Base-by-base conservation (phyloP, 1,140 invertebrate species). In the Philotrypesis tridentata region DNA sequence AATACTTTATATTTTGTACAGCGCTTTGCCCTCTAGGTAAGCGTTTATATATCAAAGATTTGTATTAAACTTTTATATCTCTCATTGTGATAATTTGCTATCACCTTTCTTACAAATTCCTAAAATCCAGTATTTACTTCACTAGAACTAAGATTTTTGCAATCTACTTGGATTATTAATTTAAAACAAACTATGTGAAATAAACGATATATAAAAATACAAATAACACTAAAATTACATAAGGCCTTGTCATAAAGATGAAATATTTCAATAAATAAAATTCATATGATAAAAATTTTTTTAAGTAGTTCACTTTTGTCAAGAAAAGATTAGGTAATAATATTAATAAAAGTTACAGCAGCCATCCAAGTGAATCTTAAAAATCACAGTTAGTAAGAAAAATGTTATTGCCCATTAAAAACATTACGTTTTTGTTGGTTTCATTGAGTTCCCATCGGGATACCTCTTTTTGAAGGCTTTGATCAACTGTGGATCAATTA, bases 401-500 rank as follows among this genome's bases (percentile, higher is more conserved):
- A 74, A 74, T 4, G n/a, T 7, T 3, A 37, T 55, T 55, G 48
- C 6, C 21, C 48, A 40, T 17, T 37, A 29, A 60, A 63, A 74
- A 74, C 29, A 76, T 78, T 85, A 89, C 1, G 86, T 82, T 85
- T 92, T 92, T 55, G 87, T 88, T 23, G 92, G 92, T 82, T 91
- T 92, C 95, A 97, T 97, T 82, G 96, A 96, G 89, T 97, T 97
- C 9, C 98, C 98, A 90, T 99, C 97, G 1, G 98, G 98, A 92
- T 99, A 99, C 60, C 96, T 93, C 89, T 97, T 97, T 86, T 96
- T 95, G 89, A 98, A 99, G 65, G 95, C 95, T 84, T 95, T 95
- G 68, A 98, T 97, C 8, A 99, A 92, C 85, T 98, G 97, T 6
- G 97, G 97, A 92, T 99, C 98, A 17, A 99, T 95, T 1, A 99